Evolutionary conservation across 2,797 vertebrate genomes (phyloP), one percentile per base, ranked within the genome.

Genomic region (Leptoclinus maculatus): DNA sequence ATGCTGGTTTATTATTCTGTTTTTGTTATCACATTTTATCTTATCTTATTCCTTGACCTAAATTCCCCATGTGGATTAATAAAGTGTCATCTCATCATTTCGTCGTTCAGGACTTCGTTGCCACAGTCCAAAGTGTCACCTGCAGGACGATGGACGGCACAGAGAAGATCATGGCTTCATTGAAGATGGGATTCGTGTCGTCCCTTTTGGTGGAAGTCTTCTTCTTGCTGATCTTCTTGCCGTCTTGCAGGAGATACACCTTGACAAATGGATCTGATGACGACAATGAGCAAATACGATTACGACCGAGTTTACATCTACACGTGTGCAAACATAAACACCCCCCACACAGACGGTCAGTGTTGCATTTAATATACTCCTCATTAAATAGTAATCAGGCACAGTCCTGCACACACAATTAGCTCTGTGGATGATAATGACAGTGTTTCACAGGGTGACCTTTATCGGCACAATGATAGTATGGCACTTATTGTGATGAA

Each of bases 111-210:
- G 32, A 6, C 16, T 7, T 36, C 13, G 2, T 4, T 49, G 5
- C 9, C 10, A 17, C 5, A 34, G 78, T 54, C 25, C 25, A 2
- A 32, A 67, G 36, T 1, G 49, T 95, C 86, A 99, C 98, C 97
- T 99, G 98, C 74, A 99, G 95, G 76, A 99, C 97, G 0, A 96
- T 91, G 71, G 98, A 98, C 0, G 98, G 98, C 82, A 99, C 98
- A 0, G 98, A 99, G 95, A 99, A 99, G 91, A 99, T 99, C 98
- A 99, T 99, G 92, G 98, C 98, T 91, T 99, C 98, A 0, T 99
- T 99, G 92, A 98, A 99, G 87, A 99, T 98, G 0, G 98, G 98
- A 90, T 99, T 98, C 8, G 96, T 96, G 83, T 99, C 98, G 0
- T 97, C 98, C 82, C 97, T 94, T 86, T 99, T 99, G 81, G 96